phyloP scores from a whole-genome alignment of 2,113 vertebrate genomes.

The Cromileptes altivelis region DNA sequence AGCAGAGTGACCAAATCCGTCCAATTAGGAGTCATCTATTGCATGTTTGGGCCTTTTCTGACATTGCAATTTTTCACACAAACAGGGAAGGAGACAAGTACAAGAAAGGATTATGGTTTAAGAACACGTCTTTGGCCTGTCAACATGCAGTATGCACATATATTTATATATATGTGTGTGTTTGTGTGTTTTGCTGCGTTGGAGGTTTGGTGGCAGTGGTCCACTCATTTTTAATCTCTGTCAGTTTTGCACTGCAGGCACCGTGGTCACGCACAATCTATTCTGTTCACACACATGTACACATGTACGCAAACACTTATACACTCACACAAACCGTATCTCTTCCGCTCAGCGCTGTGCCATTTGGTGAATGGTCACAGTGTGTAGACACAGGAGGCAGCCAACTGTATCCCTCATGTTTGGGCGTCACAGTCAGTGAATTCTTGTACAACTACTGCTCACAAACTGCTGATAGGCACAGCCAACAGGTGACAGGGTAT shows the following conservation, averaged over 20 bases:
- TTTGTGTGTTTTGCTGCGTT: conserved; percentile 32
- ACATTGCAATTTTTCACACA: conserved; percentile 49
- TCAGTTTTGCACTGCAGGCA: conserved; percentile 56
- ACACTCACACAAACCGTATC: conserved; percentile 11
- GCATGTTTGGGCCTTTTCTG: conserved; percentile 47
- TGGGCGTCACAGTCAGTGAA: conserved; percentile 38
- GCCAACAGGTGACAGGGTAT: conserved; percentile 35
- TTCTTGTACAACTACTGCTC: conserved; percentile 19
- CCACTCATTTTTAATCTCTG: conserved; percentile 58
- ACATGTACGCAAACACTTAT: neutral
- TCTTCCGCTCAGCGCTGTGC: conserved; percentile 22
- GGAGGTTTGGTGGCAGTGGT: conserved; percentile 51
- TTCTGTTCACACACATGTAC: conserved; percentile 29
- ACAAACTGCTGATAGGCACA: conserved; percentile 38
- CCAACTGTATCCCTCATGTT: conserved; percentile 36
- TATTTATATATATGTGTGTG: neutral
- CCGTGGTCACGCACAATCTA: conserved; percentile 25
- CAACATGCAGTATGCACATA: conserved; percentile 13
- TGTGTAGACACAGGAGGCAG: conserved; percentile 36
- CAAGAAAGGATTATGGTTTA: conserved; percentile 51
- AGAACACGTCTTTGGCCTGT: conserved; percentile 45
- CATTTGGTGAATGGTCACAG: conserved; percentile 48
- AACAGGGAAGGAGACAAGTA: conserved; percentile 21
- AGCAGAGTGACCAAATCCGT: conserved; percentile 52
- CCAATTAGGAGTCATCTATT: conserved; percentile 54